Evolutionary conservation across 2,888 invertebrate species (phyloP), one percentile per base, ranked within the genome.

Genomic region (Tenthredo mesomela): DNA sequence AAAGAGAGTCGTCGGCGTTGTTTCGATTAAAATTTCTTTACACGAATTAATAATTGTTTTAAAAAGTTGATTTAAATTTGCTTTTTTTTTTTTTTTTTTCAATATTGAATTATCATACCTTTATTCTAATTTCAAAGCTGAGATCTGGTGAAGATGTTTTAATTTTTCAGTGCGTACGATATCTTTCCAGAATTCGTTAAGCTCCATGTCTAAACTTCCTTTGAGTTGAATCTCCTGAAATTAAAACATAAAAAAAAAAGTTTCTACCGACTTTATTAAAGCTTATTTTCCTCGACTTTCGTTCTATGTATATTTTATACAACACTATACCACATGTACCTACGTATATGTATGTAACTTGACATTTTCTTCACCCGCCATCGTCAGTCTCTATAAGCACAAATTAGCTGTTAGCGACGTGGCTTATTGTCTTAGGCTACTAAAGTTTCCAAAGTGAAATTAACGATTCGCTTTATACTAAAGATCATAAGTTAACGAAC

Each of bases 371-470:
- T 47, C 54, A 29, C 12, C 77, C 25, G 5, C 77, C 33, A 18
- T 21, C 33, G 54, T 77, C 77, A 21, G 25, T 54, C 77, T 77
- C 77, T 77, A 77, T 77, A 29, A 77, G 54, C 77, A 50, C 77
- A 77, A 77, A 77, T 77, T 77, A 77, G 77, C 77, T 50, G 47
- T 33, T 77, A 54, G 54, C 47, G 77, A 77, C 77, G 77, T 77
- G 77, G 77, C 77, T 77, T 77, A 77, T 77, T 77, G 77, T 77
- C 77, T 77, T 33, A 77, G 77, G 77, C 54, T 25, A 77, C 77
- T 77, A 77, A 54, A 77, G 77, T 77, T 77, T 77, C 77, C 40
- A 50, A 77, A 77, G 77, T 77, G 40, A 65, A 80, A 80, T 80
- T 80, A 80, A 80, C 80, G 80, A 80, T 80, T 80, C 61, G 50